Percentiles rank a stretch among this genome's conserved stretches.
These are phyloP conservation scores for Alexandromys fortis DNA, from an alignment of 2,113 vertebrate species.

Conservation along the genomic window DNA sequence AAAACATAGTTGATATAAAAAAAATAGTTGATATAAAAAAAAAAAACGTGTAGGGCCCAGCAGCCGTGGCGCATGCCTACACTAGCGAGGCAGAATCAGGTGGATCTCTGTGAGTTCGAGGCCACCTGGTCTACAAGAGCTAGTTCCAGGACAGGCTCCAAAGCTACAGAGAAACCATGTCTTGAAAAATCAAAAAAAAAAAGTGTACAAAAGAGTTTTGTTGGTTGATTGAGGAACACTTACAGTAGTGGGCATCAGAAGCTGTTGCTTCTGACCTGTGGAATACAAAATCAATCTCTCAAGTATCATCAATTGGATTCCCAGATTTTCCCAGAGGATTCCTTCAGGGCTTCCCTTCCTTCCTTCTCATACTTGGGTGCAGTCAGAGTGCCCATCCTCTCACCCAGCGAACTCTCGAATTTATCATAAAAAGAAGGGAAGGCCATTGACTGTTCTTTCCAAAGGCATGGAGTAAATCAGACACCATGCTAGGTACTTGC, in stretches of 20 bases:
- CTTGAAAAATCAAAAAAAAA: too few relatives aligned
- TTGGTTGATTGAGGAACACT: background rate
- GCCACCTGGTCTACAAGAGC: too few relatives aligned
- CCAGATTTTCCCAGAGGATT: background rate
- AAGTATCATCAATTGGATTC: background rate
- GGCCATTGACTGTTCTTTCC: background rate
- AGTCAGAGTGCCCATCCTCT: background rate
- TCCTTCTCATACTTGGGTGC: background rate
- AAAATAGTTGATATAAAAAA: background rate
- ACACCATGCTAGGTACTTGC: background rate
- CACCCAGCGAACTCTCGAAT: background rate
- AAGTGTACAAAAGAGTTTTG: background rate
- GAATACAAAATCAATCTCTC: background rate
- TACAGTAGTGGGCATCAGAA: background rate
- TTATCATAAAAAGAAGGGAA: background rate
- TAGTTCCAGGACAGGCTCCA: too few relatives aligned
- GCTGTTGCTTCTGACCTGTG: background rate
- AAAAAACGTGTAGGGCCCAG: background rate
- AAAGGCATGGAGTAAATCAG: background rate
- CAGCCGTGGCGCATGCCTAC: too few relatives aligned
- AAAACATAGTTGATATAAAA: background rate
- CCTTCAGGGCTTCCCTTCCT: background rate
- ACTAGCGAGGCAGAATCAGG: too few relatives aligned
- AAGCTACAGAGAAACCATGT: too few relatives aligned
- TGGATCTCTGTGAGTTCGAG: too few relatives aligned